These are phyloP conservation scores for Kuschelorhynchus macadamiae DNA, from an alignment of 2,888 invertebrate genomes.

Conservation along the genomic window DNA sequence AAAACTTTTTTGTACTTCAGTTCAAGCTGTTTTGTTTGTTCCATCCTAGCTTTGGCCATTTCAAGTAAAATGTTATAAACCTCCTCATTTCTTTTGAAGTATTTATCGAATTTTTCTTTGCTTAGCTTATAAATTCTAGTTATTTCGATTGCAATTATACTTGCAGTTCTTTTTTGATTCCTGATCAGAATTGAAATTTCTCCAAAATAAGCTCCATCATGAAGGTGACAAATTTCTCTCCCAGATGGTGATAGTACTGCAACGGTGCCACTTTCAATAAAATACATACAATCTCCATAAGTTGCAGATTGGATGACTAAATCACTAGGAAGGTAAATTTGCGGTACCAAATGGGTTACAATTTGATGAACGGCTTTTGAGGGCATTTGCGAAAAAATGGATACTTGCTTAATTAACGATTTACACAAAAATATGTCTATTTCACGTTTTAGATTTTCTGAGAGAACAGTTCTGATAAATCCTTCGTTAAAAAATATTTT, in stretches of 20 bases:
- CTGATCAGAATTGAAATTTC: slow-evolving; percentile 74
- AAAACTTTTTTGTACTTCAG: slow-evolving; percentile 21
- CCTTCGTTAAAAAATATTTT: slow-evolving; percentile 67
- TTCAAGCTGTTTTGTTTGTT: slow-evolving; percentile 9
- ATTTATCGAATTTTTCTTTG: slow-evolving; percentile 70
- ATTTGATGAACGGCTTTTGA: slow-evolving; percentile 70
- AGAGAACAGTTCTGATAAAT: slow-evolving; percentile 56
- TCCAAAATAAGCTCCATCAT: slow-evolving; percentile 77
- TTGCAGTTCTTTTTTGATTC: slow-evolving; percentile 72
- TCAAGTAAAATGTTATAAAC: slow-evolving; percentile 14
- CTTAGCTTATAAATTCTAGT: slow-evolving; percentile 74
- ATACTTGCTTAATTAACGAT: slow-evolving; percentile 71
- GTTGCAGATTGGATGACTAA: slow-evolving; percentile 73
- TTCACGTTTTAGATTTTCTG: slow-evolving; percentile 68
- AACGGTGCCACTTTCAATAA: slow-evolving; percentile 75
- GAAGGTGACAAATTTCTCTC: slow-evolving; percentile 68
- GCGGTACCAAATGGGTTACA: slow-evolving; percentile 71
- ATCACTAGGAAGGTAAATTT: slow-evolving; percentile 75
- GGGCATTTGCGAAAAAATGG: slow-evolving; percentile 72
- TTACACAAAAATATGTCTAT: slow-evolving; percentile 72
- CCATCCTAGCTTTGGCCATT: slow-evolving; percentile 16
- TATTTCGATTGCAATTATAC: slow-evolving; percentile 74
- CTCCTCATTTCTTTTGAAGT: slow-evolving; percentile 42
- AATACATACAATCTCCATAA: slow-evolving; percentile 76
- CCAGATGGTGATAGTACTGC: slow-evolving; percentile 74